Evolutionary conservation across 2,113 vertebrate species (phyloP), one percentile per base, ranked within the genome.

Genomic region (Morphnarchus princeps): DNA sequence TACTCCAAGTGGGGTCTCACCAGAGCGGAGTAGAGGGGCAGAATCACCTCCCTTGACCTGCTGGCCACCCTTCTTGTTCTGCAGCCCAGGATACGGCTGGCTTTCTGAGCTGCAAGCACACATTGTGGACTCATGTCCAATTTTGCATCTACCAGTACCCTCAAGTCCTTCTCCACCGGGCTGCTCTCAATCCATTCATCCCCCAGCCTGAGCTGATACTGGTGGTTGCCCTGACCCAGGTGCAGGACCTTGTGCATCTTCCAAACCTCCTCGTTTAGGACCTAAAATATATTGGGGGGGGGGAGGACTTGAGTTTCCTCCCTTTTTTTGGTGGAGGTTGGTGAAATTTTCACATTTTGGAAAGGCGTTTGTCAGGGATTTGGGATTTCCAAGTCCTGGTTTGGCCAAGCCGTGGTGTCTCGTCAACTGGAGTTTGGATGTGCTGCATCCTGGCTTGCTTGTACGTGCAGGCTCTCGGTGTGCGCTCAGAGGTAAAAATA

Each of bases 401-500:
- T 73, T 89, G 80, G 21, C 66, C 1, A 1, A 65, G 34, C 65
- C 11, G 1, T 29, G 19, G 4, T 82, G 17, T 55, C 63, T 52
- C 45, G 32, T 81, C 69, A 82, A 1, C 24, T 72, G 43, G 36
- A 42, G 38, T 61, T 62, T 34, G 58, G 54, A 45, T 72, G 54
- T 91, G 72, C 83, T 0, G 10, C 26, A 11, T 89, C 63, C 54
- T 66, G 82, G 17, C 82, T 93, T 0, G 0, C 77, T 78, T 78
- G 50, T 70, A 17, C 18, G 0, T 8, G 24, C 25, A 74, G 69
- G 69, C 76, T 86, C 52, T 73, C 0, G 2, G 7, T 52, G 50
- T 94, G 61, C 42, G 93, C 59, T 94, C 45, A 42, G 65, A 85
- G 65, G 57, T 93, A 96, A 95, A 95, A 94, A 95, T 89, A 95